Evolutionary conservation across 2,113 vertebrate species (phyloP).

Genomic region (Salvelinus namaycush): DNA sequence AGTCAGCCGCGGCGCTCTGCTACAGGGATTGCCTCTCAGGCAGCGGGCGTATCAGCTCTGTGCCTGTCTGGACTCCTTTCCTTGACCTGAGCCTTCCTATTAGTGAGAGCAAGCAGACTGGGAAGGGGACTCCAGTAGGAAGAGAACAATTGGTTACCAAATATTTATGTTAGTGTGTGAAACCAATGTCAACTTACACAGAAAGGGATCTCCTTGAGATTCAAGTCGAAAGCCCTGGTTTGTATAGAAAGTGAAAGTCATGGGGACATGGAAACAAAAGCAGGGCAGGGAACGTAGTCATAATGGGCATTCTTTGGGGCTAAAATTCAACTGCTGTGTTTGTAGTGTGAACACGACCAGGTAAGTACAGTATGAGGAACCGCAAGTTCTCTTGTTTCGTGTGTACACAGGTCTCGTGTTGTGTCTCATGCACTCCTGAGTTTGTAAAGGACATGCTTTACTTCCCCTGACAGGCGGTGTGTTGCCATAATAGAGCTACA

Average conservation of each 20-base stretch:
- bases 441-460: conserved; percentile 44
- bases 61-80: conserved; percentile 31
- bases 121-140: conserved; percentile 9
- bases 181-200: conserved; percentile 29
- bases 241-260: not conserved
- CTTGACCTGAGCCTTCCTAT: conserved; percentile 53
- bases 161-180: conserved; percentile 55
- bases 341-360: not conserved
- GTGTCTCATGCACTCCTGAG: not conserved
- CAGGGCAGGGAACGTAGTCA: too few species aligned
- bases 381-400: conserved; percentile 55
- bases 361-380: conserved; percentile 16
- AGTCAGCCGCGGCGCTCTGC: conserved; percentile 45
- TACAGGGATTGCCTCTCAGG: conserved; percentile 37
- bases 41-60: conserved; percentile 21
- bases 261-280: too few species aligned
- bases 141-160: conserved; percentile 40
- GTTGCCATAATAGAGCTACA: conserved; percentile 62
- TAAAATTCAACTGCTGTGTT: not conserved
- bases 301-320: not conserved
- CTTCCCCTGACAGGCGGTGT: conserved; percentile 48
- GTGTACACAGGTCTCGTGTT: not conserved
- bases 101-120: conserved; percentile 12
- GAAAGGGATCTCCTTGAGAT: conserved; percentile 23
- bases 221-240: not conserved